Evolutionary conservation across 2,888 invertebrate species (phyloP), one percentile per base, ranked within the genome.

Genomic region (Dryobotodes eremita): DNA sequence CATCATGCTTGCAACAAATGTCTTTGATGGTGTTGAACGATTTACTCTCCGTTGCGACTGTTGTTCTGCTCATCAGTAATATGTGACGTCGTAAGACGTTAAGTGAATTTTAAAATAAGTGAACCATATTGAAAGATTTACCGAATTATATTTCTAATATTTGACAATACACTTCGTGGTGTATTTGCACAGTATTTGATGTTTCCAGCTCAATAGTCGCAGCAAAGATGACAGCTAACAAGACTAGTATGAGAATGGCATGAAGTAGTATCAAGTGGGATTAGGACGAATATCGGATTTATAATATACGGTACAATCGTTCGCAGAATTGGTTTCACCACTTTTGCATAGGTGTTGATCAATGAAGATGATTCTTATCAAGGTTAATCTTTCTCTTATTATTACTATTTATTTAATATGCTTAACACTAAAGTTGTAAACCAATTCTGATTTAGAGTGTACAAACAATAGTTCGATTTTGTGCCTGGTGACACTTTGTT

Each of bases 1-100:
- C 95, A 93, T 93, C 93, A 94, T 95, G 95, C 93, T 92, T 93
- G 94, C 93, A 94, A 95, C 94, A 92, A 94, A 94, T 93, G 91
- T 92, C 88, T 90, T 90, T 92, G 91, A 93, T 94, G 93, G 92
- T 92, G 89, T 91, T 91, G 92, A 93, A 93, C 92, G 90, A 94
- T 91, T 89, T 89, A 85, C 82, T 90, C 91, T 90, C 89, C 89
- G 88, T 84, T 82, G 88, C 91, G 90, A 92, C 92, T 93, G 92
- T 92, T 93, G 92, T 46, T 42, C 64, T 65, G 46, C 15, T 50
- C 11, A 57, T 69, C 55, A 23, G 20, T 69, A n/a, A 20, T 46
- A 15, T 50, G 42, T 55, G 64, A 61, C 62, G 72, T 86, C 42
- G 15, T 57, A n/a, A 17, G 55, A 68, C 31, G 59, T 48, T 13